A percentile compares a stretch with the other conserved stretches of the same genome.
phyloP scores from a whole-genome alignment of 1,140 invertebrate species.

The Steinernema khuongi region DNA sequence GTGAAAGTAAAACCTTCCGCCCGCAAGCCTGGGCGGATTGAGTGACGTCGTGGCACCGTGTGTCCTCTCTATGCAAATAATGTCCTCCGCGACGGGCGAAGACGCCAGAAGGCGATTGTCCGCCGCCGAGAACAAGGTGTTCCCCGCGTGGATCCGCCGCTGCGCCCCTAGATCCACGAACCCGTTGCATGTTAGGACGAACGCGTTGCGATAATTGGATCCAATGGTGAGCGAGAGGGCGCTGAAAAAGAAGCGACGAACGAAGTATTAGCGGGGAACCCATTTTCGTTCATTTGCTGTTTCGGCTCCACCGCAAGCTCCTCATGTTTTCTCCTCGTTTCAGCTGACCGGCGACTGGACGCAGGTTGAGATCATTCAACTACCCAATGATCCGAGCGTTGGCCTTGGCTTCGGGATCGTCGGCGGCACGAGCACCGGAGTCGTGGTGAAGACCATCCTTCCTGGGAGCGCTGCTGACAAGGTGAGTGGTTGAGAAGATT shows the following conservation, averaged over 20 bases:
- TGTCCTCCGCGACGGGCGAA: not conserved
- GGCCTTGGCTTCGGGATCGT: conserved; percentile 82
- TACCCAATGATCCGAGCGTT: conserved; percentile 44
- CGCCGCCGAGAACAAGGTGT: not conserved
- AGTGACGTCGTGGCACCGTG: not conserved
- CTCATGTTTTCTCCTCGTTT: conserved; percentile 29
- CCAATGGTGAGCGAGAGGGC: not conserved
- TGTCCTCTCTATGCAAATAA: not conserved
- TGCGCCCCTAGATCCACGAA: not conserved
- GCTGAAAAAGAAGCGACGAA: not conserved
- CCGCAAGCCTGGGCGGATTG: not conserved
- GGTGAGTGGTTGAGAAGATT: conserved; percentile 63
- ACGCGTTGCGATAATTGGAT: conserved; percentile 9
- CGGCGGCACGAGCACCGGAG: conserved; percentile 86
- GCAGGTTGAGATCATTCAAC: conserved; percentile 54
- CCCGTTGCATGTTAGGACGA: not conserved
- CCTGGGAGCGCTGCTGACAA: conserved; percentile 84
- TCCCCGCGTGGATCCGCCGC: not conserved
- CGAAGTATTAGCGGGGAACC: conserved; percentile 10
- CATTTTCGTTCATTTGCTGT: conserved; percentile 23
- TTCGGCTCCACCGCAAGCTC: not conserved
- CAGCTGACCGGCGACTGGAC: conserved; percentile 57
- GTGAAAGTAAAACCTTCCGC: not conserved
- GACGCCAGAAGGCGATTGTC: not conserved
- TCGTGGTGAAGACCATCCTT: conserved; percentile 88